Conservation (phyloP, 2,113 vertebrate species). For the Vidua chalybeata region DNA sequence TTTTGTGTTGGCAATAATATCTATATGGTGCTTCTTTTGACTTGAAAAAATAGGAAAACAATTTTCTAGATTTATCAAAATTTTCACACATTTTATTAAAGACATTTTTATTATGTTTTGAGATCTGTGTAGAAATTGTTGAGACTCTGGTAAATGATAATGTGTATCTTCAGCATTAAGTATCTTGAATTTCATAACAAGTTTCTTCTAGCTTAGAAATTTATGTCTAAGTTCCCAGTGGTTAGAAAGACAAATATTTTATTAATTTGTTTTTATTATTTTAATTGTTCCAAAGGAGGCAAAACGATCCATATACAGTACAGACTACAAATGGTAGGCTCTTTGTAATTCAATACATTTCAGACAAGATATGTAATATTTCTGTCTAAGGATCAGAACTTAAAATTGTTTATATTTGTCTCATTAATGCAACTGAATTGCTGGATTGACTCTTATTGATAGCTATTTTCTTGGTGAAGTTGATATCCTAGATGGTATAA, state of each 20-base stretch:
- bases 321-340: background rate
- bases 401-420: background rate
- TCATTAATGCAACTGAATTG: background rate
- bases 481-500: background rate
- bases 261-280: background rate
- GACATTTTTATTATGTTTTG: background rate
- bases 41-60: background rate
- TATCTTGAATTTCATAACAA: background rate
- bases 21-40: background rate
- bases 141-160: background rate
- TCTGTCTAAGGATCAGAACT: background rate
- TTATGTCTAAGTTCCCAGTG: background rate
- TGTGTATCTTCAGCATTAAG: background rate
- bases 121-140: background rate
- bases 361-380: background rate
- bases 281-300: background rate
- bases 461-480: background rate
- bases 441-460: background rate
- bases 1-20: background rate
- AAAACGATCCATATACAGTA: background rate
- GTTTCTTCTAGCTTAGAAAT: slow-evolving; percentile 1
- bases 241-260: background rate
- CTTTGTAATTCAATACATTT: background rate
- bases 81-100: background rate
- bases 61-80: background rate